Evolutionary conservation across 2,113 vertebrate genomes (phyloP), one percentile per base, ranked within the genome.

Genomic region (Cathartes aura): DNA sequence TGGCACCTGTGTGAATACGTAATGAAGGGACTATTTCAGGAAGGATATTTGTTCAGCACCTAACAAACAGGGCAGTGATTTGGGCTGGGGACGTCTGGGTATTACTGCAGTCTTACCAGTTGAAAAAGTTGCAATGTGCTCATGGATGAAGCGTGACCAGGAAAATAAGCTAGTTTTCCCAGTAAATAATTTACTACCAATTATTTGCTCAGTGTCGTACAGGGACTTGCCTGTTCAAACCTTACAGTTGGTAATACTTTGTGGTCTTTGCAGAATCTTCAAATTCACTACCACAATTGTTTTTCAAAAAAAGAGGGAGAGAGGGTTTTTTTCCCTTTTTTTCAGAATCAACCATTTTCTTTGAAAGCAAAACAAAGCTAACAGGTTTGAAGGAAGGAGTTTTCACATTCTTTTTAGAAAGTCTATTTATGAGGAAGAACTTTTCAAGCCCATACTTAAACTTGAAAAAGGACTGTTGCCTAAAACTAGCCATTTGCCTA

Each of bases 401-500:
- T 96, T 93, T 96, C 83, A 96, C 22, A 22, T 82, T 97, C 21
- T 82, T 89, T 95, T 95, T 79, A 91, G 15, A 36, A 83, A 79
- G 43, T 26, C 27, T 45, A 6, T 55, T 82, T 93, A 24, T 17
- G 15, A 66, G 55, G 47, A 83, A 89, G 50, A 72, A 93, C 27
- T 97, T 97, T 97, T 97, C 92, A 95, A 97, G 91, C 75, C 93
- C 95, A 96, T 96, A 93, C 76, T 96, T 94, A 55, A 83, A 85
- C n/a, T 38, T 92, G 64, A 82, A 96, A 96, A 97, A 97, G 89
- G 80, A 83, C 84, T 76, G 50, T 73, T 97, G 96, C 97, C 97
- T 97, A 95, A 98, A 97, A 96, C 94, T 94, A 98, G 88, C 93
- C 55, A 68, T 91, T 97, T 93, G 40, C 88, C 96, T 97, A 98